Evolutionary conservation across 2,113 vertebrate species (phyloP).

Genomic region (Romanogobio albipinnatus): DNA sequence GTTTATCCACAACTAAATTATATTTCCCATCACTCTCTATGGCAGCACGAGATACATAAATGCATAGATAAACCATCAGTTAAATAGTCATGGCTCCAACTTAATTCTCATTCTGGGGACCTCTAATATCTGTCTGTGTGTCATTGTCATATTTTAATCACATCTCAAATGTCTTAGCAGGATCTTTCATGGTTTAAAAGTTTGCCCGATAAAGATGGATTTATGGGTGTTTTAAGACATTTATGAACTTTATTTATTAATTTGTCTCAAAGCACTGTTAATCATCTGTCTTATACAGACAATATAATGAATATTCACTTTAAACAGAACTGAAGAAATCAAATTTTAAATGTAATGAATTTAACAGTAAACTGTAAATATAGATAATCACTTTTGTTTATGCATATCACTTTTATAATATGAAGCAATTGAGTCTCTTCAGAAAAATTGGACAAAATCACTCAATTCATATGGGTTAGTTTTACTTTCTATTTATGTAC

Average conservation of each 20-base stretch:
- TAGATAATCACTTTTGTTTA: no score
- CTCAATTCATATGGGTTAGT: no score
- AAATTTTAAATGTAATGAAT: slow-evolving; percentile 39
- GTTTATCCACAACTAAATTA: neutral
- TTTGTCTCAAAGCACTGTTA: slow-evolving; percentile 14
- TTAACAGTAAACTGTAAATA: slow-evolving; percentile 66
- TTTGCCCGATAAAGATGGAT: neutral
- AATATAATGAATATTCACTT: slow-evolving; percentile 1
- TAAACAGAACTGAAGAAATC: neutral
- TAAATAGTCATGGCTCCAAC: neutral
- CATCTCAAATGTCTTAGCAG: no score
- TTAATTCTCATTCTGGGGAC: neutral
- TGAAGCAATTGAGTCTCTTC: no score
- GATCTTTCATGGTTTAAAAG: neutral
- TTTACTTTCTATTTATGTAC: no score
- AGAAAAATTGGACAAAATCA: no score
- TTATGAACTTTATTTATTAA: neutral
- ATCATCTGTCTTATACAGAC: neutral
- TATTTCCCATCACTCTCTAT: no score
- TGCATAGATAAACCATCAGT: neutral
- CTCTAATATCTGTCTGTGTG: neutral
- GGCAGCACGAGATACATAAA: neutral
- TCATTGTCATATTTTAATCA: neutral
- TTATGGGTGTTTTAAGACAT: neutral
- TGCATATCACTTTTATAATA: no score